A percentile compares a stretch with the other conserved stretches of the same genome.
Evolutionary conservation across 2,797 vertebrate species (phyloP).

Genomic region (Tauraco hartlaubi): DNA sequence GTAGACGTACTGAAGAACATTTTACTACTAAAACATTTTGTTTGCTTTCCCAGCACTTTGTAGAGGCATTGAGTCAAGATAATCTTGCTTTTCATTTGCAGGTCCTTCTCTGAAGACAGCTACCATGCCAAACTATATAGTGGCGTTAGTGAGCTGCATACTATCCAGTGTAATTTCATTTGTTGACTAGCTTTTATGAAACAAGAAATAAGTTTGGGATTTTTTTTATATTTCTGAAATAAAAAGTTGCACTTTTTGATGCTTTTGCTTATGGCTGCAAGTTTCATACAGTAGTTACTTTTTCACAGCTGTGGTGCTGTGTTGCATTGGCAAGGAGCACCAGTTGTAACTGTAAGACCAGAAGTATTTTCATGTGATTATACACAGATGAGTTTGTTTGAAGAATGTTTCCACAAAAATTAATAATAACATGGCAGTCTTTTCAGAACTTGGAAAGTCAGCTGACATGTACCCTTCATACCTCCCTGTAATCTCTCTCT

Average conservation of each 20-base stretch:
- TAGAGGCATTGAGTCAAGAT: not conserved
- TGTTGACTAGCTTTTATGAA: not conserved
- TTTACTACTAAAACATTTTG: not conserved
- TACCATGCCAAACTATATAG: not conserved
- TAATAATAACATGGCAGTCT: not conserved
- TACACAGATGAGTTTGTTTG: not conserved
- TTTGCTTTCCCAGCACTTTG: not conserved
- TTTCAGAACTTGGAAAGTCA: not conserved
- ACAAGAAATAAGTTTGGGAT: fast-evolving
- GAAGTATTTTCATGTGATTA: not conserved
- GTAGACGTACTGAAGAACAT: not conserved
- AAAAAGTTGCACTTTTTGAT: not conserved
- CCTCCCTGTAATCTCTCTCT: not conserved
- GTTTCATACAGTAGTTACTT: not conserved
- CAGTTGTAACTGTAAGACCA: not conserved
- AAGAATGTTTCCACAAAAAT: not conserved
- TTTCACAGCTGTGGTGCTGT: not conserved
- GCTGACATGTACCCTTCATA: not conserved
- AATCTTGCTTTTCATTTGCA: not conserved
- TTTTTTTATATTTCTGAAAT: not conserved
- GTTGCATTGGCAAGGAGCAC: not conserved
- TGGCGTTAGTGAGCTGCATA: not conserved
- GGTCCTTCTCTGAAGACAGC: not conserved
- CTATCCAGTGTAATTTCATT: not conserved
- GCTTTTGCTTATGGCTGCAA: not conserved